Percentiles rank a stretch among this genome's conserved stretches.
phyloP scores from a whole-genome alignment of 2,888 invertebrate species.

The Drosophila neonasuta region DNA sequence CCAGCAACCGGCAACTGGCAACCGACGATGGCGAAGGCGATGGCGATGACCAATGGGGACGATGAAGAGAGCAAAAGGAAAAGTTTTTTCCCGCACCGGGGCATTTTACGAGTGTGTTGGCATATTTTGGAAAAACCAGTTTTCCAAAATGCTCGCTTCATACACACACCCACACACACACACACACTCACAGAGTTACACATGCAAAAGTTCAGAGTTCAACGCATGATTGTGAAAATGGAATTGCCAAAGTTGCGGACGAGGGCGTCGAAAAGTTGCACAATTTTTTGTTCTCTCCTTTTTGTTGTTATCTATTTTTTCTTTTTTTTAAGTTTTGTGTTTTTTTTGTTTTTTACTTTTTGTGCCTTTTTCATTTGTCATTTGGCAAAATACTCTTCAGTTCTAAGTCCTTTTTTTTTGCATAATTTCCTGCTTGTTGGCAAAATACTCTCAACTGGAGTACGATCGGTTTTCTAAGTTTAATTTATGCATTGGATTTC shows the following conservation, averaged over 20 bases:
- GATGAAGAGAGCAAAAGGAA: conserved; percentile 49
- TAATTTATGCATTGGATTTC: neutral
- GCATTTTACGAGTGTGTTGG: conserved; percentile 56
- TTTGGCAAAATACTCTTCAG: conserved; percentile 49
- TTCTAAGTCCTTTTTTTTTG: conserved; percentile 39
- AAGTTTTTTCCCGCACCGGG: conserved; percentile 55
- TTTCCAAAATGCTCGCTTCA: conserved; percentile 60
- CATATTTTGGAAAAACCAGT: conserved; percentile 72
- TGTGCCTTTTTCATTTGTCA: conserved; percentile 58
- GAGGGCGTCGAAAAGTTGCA: conserved; percentile 69
- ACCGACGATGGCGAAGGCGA: conserved; percentile 17
- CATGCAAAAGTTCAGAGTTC: conserved; percentile 75
- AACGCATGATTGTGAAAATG: conserved; percentile 80
- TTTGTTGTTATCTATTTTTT: conserved; percentile 16
- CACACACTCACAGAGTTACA: conserved; percentile 36
- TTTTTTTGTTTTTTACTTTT: conserved; percentile 15
- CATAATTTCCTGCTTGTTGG: conserved; percentile 63
- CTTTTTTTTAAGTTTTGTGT: conserved; percentile 7
- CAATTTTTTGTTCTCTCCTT: conserved; percentile 24
- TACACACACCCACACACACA: conserved; percentile 40
- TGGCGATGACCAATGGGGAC: conserved; percentile 56
- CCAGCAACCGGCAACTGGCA: conserved; percentile 55
- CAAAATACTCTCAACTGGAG: conserved; percentile 5
- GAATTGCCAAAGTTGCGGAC: conserved; percentile 77
- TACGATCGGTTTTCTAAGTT: neutral